These are phyloP conservation scores for Chymomyza procnemis DNA, from an alignment of 2,888 invertebrate genomes.

Conservation along the genomic window DNA sequence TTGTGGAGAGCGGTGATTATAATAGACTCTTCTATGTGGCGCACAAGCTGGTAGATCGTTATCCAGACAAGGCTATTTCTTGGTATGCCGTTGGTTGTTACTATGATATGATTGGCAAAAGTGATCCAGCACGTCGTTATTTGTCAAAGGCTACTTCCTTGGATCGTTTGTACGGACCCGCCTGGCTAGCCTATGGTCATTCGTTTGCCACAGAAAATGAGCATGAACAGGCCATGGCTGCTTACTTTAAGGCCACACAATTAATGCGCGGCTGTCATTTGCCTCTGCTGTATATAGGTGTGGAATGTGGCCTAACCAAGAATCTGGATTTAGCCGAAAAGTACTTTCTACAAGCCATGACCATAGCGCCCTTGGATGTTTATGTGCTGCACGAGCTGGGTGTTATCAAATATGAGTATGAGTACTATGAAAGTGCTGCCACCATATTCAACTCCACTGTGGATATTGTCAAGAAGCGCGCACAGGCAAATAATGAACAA, in stretches of 20 bases:
- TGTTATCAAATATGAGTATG: slow-evolving; percentile 92
- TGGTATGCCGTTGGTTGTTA: slow-evolving; percentile 99
- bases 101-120: slow-evolving; percentile 95
- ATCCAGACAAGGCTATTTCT: slow-evolving; percentile 93
- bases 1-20: slow-evolving; percentile 88
- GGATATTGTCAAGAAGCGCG: slow-evolving; percentile 82
- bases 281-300: slow-evolving; percentile 95
- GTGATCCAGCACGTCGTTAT: slow-evolving; percentile 92
- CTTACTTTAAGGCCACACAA: slow-evolving; percentile 98
- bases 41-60: slow-evolving; percentile 94
- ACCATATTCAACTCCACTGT: slow-evolving; percentile 86
- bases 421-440: slow-evolving; percentile 86
- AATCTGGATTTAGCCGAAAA: slow-evolving; percentile 94
- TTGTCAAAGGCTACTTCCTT: slow-evolving; percentile 93
- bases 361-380: slow-evolving; percentile 91
- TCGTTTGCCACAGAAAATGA: slow-evolving; percentile 98
- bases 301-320: slow-evolving; percentile 97
- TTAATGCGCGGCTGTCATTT: slow-evolving; percentile 97
- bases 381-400: slow-evolving; percentile 97
- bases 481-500: slow-evolving; percentile 79
- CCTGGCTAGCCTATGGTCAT: slow-evolving; percentile 98
- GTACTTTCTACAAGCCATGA: slow-evolving; percentile 91
- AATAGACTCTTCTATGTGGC: slow-evolving; percentile 93
- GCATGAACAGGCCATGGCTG: slow-evolving; percentile 91
- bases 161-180: slow-evolving; percentile 95